Base-by-base conservation (phyloP, 2,888 invertebrate genomes). In the Automeris io region DNA sequence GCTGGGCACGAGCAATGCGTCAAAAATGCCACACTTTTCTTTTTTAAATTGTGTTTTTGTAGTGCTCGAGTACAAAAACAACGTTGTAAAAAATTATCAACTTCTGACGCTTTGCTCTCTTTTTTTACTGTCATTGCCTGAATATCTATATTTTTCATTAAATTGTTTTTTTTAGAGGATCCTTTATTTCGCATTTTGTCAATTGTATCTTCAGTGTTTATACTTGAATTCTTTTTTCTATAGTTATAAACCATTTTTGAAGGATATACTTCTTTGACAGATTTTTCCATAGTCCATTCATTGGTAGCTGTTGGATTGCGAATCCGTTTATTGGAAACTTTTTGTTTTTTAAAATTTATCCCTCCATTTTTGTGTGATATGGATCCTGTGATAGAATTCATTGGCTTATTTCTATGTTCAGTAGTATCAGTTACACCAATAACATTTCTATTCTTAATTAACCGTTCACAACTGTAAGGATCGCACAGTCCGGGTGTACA, bases 401-500 rank as follows among this genome's bases (percentile, higher is more conserved):
- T 16, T 13, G 18, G 18, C 33, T 4, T 32, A 1, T 12, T 18
- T 13, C 11, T 9, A 33, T 24, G 5, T 23, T 37, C 24, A 3
- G 13, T 16, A n/a, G 29, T 29, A 29, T 16, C 16, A 16, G 3
- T 9, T 18, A 24, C 2, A 26, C 41, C 22, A 22, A 13, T 3
- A 12, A 37, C 39, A 40, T 53, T 48, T 49, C 60, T 56, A 37
- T 40, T 47, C 35, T 51, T 53, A 19, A 68, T 65, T 33, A 48
- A 40, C 51, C 63, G 52, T 18, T 54, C 44, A 46, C 66, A 68
- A 40, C 49, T 42, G 38, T 57, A 42, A 12, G 67, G 58, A 41
- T 66, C 40, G 47, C 70, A 70, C 40, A 52, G 35, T n/a, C 56
- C 58, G 6, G 68, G 69, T 11, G 59, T 45, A 43, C 69, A 70